These are phyloP conservation scores for Pediacus dermestoides DNA, from an alignment of 2,888 invertebrate genomes.

Conservation along the genomic window DNA sequence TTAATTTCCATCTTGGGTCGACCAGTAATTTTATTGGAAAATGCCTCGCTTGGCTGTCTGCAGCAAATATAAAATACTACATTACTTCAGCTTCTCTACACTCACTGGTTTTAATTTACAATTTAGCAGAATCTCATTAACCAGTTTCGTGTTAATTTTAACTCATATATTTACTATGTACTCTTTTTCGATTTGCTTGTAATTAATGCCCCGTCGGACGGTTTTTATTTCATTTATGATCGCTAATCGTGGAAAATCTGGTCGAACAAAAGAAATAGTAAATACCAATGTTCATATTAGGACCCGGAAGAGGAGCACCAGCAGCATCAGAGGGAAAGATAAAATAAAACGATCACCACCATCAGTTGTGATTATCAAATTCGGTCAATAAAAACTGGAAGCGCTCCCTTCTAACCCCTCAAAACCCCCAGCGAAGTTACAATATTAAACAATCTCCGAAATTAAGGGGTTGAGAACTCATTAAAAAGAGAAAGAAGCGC, in stretches of 20 bases:
- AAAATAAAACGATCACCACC: conserved; percentile 12
- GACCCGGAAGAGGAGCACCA: too few species aligned
- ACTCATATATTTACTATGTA: conserved; percentile 15
- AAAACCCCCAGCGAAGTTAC: conserved; percentile 31
- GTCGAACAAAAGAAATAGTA: too few species aligned
- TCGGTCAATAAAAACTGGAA: conserved; percentile 11
- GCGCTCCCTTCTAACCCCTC: too few species aligned
- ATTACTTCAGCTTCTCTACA: conserved; percentile 20
- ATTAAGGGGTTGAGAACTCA: conserved; percentile 42
- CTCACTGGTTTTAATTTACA: conserved; percentile 19
- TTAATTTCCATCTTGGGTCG: conserved; percentile 42
- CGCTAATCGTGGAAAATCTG: too few species aligned
- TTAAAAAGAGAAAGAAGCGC: conserved; percentile 44
- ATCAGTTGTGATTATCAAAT: conserved; percentile 11
- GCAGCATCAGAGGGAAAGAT: too few species aligned
- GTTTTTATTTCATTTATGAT: too few species aligned
- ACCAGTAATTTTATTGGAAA: conserved; percentile 41
- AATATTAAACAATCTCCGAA: conserved; percentile 42
- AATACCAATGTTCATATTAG: too few species aligned
- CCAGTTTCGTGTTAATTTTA: conserved; percentile 16
- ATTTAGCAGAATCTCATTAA: conserved; percentile 24
- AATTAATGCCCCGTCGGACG: conserved; percentile 9
- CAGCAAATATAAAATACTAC: conserved; percentile 40
- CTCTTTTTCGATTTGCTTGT: conserved; percentile 11
- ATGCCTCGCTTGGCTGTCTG: conserved; percentile 37